Conservation (phyloP, 1,140 invertebrate genomes). For the Venturia canescens region DNA sequence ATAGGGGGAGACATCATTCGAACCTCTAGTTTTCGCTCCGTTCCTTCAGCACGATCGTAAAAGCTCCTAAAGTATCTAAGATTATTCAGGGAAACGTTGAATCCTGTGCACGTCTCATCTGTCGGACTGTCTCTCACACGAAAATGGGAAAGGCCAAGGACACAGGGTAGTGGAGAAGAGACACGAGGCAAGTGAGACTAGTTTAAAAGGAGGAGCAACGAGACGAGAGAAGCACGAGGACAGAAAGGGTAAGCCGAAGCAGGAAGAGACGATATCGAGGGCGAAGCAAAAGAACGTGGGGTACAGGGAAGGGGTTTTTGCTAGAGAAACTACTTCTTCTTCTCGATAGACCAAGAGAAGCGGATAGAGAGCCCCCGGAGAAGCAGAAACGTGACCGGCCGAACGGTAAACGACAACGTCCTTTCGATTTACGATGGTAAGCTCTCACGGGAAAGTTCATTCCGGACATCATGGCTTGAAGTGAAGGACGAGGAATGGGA, state of each 20-base stretch:
- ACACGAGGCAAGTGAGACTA: neutral
- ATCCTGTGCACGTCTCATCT: constrained; percentile 11
- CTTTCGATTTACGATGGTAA: constrained; percentile 58
- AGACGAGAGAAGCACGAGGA: constrained; percentile 23
- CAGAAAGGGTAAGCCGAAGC: neutral
- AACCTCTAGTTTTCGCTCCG: neutral
- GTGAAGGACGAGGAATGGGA: neutral
- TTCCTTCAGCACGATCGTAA: constrained; percentile 15
- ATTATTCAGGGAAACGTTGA: constrained; percentile 39
- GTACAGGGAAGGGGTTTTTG: constrained; percentile 18
- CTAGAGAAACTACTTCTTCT: constrained; percentile 4
- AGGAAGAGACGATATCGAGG: constrained; percentile 14
- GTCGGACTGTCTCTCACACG: neutral
- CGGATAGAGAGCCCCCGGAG: constrained; percentile 34
- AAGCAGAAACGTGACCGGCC: constrained; percentile 55
- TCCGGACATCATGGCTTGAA: constrained; percentile 32
- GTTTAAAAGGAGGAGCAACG: neutral
- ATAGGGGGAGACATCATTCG: constrained; percentile 13
- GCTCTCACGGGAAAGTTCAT: constrained; percentile 49
- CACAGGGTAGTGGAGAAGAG: neutral
- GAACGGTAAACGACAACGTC: constrained; percentile 58
- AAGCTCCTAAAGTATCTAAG: constrained; percentile 30
- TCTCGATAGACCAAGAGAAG: neutral
- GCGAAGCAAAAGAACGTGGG: neutral
- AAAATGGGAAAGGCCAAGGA: constrained; percentile 22